A percentile compares a stretch with the other conserved stretches of the same genome.
phyloP scores from a whole-genome alignment of 1,140 invertebrate genomes.

The Drosophila orena region DNA sequence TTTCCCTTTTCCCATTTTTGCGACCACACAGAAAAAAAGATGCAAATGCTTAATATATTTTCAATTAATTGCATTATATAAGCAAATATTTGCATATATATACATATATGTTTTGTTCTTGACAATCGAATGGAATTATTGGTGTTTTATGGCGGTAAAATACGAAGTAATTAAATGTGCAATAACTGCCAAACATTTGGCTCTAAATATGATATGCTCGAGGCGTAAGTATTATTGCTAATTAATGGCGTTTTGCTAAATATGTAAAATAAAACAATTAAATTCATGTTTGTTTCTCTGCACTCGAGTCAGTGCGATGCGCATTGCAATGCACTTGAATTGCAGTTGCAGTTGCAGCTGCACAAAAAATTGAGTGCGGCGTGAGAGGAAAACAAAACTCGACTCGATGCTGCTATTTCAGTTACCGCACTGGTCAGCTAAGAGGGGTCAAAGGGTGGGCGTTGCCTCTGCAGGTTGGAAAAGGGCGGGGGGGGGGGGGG shows the following conservation, averaged over 20 bases:
- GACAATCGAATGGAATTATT: no score
- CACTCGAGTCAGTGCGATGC: constrained; percentile 47
- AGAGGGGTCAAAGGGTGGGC: constrained; percentile 8
- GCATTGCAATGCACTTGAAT: constrained; percentile 59
- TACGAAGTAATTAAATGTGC: no score
- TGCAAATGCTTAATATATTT: no score
- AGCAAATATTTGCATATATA: no score
- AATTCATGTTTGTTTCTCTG: neutral
- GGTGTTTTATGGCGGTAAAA: no score
- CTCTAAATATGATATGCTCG: no score
- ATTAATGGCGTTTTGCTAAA: no score
- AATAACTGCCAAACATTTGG: no score
- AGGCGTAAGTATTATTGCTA: no score
- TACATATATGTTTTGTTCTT: no score
- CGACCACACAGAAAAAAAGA: constrained; percentile 9
- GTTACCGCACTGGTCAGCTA: constrained; percentile 47
- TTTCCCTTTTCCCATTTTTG: constrained; percentile 8
- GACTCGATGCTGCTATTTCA: constrained; percentile 66
- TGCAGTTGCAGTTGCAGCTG: constrained; percentile 56
- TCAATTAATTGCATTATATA: no score
- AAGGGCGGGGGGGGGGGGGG: neutral
- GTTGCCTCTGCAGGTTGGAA: no score
- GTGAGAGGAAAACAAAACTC: constrained; percentile 41
- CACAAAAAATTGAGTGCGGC: constrained; percentile 48
- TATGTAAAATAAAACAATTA: neutral